These are phyloP conservation scores for Onthophagus taurus DNA, from an alignment of 1,140 invertebrate species.

Conservation along the genomic window DNA sequence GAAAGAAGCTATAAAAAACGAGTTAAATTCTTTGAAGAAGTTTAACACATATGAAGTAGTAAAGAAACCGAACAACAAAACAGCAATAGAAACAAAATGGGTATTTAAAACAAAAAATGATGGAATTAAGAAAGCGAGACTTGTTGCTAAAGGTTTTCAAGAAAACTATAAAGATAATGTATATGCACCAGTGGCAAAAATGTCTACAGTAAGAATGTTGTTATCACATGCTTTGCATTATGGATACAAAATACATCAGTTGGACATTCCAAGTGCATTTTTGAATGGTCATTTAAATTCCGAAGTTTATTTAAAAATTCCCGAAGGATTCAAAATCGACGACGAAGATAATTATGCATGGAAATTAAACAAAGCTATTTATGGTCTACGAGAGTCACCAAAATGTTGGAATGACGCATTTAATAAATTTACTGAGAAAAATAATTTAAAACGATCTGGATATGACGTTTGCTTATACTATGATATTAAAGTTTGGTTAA, in stretches of 20 bases:
- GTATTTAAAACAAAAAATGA: slow-evolving; percentile 7
- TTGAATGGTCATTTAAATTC: slow-evolving; percentile 17
- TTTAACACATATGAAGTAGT: slow-evolving; percentile 2
- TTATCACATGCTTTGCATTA: slow-evolving; percentile 18
- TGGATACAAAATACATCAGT: slow-evolving; percentile 18
- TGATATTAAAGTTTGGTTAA: slow-evolving; percentile 12
- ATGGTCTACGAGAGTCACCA: slow-evolving; percentile 32
- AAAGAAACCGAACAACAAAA: neutral
- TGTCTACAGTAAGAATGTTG: slow-evolving; percentile 19
- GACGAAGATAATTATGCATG: neutral
- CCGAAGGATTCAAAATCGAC: slow-evolving; percentile 3
- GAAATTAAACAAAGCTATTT: slow-evolving; percentile 28
- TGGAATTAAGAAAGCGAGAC: slow-evolving; percentile 1
- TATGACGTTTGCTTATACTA: slow-evolving; percentile 16
- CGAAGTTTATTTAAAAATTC: neutral
- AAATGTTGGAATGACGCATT: slow-evolving; percentile 28
- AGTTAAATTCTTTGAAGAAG: slow-evolving; percentile 1
- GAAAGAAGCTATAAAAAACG: slow-evolving; percentile 6
- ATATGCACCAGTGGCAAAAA: slow-evolving; percentile 21
- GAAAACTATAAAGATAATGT: slow-evolving; percentile 4
- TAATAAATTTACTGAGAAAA: slow-evolving; percentile 16
- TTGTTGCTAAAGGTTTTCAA: slow-evolving; percentile 6
- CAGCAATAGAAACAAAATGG: slow-evolving; percentile 4
- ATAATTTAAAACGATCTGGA: slow-evolving; percentile 13
- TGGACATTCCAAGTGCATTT: slow-evolving; percentile 25